Percentiles rank a stretch among this genome's conserved stretches.
phyloP scores from a whole-genome alignment of 2,113 vertebrate genomes.

The Pelodiscus sinensis region DNA sequence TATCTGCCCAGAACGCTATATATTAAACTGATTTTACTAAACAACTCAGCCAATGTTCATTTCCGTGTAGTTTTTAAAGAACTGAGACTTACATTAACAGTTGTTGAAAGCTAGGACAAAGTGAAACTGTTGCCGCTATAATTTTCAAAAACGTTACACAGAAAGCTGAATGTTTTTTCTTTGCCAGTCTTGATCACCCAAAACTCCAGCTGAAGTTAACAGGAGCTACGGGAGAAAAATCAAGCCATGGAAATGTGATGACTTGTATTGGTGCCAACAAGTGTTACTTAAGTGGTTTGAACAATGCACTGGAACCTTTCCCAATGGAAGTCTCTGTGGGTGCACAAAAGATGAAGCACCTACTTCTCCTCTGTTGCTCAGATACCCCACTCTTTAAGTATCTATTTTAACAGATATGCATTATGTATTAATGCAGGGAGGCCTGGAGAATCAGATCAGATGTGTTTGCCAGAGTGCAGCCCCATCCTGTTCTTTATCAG shows the following conservation, averaged over 20 bases:
- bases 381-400: neutral
- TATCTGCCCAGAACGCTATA: neutral
- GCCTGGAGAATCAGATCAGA: conserved; percentile 3
- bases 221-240: neutral
- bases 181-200: neutral
- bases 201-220: neutral
- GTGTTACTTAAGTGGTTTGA: neutral
- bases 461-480: conserved; percentile 27
- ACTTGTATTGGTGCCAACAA: neutral
- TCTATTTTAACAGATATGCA: conserved; percentile 7
- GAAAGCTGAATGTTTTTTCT: neutral
- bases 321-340: neutral
- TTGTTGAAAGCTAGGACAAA: neutral
- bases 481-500: neutral
- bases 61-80: neutral
- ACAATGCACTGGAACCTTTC: neutral
- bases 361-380: neutral
- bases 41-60: neutral
- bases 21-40: neutral
- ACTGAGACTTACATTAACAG: neutral
- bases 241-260: neutral
- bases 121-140: neutral
- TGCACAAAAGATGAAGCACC: neutral
- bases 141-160: neutral
- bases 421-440: conserved; percentile 27